phyloP scores from a whole-genome alignment of 2,797 vertebrate genomes.

The Anguilla megastoma region DNA sequence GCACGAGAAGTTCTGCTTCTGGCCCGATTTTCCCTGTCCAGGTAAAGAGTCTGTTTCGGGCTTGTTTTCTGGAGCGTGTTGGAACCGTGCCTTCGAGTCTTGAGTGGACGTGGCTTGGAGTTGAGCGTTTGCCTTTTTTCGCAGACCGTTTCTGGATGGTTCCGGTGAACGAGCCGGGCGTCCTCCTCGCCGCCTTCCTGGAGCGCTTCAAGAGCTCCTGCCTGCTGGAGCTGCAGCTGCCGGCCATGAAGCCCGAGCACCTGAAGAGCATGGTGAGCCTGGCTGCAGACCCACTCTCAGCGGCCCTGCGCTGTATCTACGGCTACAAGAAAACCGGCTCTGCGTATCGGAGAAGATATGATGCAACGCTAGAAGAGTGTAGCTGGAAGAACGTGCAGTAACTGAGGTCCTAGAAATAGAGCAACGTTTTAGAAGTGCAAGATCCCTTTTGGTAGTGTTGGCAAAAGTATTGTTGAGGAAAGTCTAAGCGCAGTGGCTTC shows the following conservation, averaged over 20 bases:
- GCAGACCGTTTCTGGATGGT: conserved; percentile 87
- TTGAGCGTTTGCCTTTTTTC: conserved; percentile 27
- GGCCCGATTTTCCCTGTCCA: conserved; percentile 94
- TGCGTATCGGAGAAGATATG: background rate
- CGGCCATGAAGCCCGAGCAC: conserved; percentile 84
- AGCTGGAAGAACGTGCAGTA: background rate
- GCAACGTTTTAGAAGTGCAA: background rate
- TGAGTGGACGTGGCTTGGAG: background rate
- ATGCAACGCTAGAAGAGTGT: background rate
- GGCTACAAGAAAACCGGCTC: background rate
- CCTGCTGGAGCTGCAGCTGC: conserved; percentile 86
- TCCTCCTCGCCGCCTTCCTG: conserved; percentile 79
- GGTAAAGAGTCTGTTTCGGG: conserved; percentile 65
- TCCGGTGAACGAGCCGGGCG: conserved; percentile 79
- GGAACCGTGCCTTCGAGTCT: background rate
- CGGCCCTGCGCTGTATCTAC: too few species aligned
- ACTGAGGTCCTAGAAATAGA: background rate
- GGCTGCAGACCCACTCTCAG: background rate
- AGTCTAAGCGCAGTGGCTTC: background rate
- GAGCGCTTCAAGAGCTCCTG: conserved; percentile 85
- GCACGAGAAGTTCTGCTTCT: conserved; percentile 95
- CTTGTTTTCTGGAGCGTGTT: background rate
- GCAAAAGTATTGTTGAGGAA: background rate
- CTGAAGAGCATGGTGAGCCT: conserved; percentile 84
- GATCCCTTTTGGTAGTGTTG: background rate